Evolutionary conservation across 2,113 vertebrate species (phyloP), one percentile per base, ranked within the genome.

Genomic region (Atractosteus spatula): DNA sequence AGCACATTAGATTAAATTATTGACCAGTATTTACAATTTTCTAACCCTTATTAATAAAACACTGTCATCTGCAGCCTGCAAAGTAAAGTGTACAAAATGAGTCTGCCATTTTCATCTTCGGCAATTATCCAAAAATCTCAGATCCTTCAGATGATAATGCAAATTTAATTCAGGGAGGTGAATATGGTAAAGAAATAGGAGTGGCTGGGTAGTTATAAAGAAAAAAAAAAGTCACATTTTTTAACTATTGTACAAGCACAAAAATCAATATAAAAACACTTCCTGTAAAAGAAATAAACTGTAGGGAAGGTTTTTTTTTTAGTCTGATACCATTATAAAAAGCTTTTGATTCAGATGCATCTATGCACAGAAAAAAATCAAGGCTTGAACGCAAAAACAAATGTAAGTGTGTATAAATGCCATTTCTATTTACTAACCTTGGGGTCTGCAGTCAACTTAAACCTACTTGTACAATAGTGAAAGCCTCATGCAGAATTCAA

Each of bases 1-100:
- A 14, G 43, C 55, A 43, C 41, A 69, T 76, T 68, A 72, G 66
- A 73, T 63, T 29, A 55, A 56, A 73, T 69, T 72, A 69, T 68
- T 72, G 45, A 59, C n/a, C 62, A n/a, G 41, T 17, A 16, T 44
- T 70, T 61, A 43, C 41, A 6, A 16, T 7, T 44, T 44, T 70
- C 55, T 29, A 42, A 61, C 13, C 17, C 17, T 14, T 44, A 70
- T 68, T 54, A 55, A 61, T 55, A 70, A 70, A 59, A 70, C 12
- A 70, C 2, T 29, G 14, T n/a, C 10, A 10, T 61, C 69, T 44
- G 51, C 54, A 69, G 29, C 41, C 5, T 13, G 54, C 6, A 56
- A 41, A 41, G 51, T 14, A 5, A 41, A 13, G 41, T 7, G 0
- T 13, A 41, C 12, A 13, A 55, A 69, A 29, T 56, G 17, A 69